These are phyloP conservation scores for Athene cunicularia DNA, from an alignment of 2,113 vertebrate species.

Conservation along the genomic window DNA sequence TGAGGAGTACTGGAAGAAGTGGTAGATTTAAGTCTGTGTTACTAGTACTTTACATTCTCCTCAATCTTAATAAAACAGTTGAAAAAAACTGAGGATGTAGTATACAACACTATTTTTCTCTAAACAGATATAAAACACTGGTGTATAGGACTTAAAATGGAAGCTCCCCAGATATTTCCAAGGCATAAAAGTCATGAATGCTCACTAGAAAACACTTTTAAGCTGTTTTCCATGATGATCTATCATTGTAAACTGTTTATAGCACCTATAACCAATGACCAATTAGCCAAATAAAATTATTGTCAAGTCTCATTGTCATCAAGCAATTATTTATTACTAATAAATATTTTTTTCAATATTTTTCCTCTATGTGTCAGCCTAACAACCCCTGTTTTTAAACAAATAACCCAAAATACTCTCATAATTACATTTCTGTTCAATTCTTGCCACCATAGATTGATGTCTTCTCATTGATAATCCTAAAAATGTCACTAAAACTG, in stretches of 20 bases:
- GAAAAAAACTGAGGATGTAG: neutral
- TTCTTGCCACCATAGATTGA: neutral
- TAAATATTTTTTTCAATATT: neutral
- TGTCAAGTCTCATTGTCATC: neutral
- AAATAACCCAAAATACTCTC: neutral
- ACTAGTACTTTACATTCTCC: neutral
- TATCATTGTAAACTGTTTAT: neutral
- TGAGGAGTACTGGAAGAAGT: neutral
- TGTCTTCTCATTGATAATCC: neutral
- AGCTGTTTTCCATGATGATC: neutral
- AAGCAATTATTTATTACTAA: neutral
- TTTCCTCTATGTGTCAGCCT: neutral
- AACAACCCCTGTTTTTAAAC: neutral
- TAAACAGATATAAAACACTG: neutral
- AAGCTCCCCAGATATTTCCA: neutral
- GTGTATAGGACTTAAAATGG: neutral
- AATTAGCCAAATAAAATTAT: neutral
- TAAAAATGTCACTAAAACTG: conserved; percentile 20
- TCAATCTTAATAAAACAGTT: neutral
- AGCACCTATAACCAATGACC: neutral
- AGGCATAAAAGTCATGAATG: neutral
- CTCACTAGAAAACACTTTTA: neutral
- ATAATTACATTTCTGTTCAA: neutral
- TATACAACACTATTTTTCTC: neutral
- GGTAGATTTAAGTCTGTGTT: neutral